Conservation (phyloP, 2,888 invertebrate species). For the Synergus umbraculus region DNA sequence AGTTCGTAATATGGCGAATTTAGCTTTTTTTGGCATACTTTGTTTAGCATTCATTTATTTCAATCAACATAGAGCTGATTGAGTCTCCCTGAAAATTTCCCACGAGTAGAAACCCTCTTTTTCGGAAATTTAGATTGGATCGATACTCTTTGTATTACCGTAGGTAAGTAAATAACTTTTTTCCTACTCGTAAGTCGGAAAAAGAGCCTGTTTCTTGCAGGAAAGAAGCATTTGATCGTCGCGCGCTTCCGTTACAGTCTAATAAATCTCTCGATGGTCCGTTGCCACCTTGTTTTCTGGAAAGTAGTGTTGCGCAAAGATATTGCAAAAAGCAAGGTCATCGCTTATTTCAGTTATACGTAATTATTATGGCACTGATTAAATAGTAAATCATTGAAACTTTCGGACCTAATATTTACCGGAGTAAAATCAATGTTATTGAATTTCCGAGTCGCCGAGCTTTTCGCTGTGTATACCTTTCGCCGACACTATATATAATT, state of each 20-base stretch:
- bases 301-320: slow-evolving; percentile 27
- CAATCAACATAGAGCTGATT: too few species aligned
- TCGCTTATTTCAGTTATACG: background rate
- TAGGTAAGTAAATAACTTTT: too few species aligned
- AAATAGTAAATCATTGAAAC: background rate
- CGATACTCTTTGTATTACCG: too few species aligned
- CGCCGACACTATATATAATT: background rate
- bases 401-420: background rate
- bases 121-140: background rate
- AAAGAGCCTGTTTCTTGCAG: background rate
- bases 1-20: too few species aligned
- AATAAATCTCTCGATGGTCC: slow-evolving; percentile 20
- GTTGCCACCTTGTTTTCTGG: slow-evolving; percentile 16
- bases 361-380: background rate
- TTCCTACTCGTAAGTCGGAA: background rate
- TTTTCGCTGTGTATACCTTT: slow-evolving; percentile 2
- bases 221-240: slow-evolving; percentile 1
- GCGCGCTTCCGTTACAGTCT: slow-evolving; percentile 21
- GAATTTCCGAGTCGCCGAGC: background rate
- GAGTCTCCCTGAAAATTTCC: too few species aligned
- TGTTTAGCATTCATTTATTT: too few species aligned
- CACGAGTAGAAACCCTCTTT: background rate
- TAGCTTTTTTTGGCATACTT: too few species aligned
- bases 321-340: slow-evolving; percentile 30
- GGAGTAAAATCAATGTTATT: background rate